Percentiles rank a stretch among this genome's conserved stretches.
These are phyloP conservation scores for Scaptomyza flava DNA, from an alignment of 2,888 invertebrate species.

Conservation along the genomic window DNA sequence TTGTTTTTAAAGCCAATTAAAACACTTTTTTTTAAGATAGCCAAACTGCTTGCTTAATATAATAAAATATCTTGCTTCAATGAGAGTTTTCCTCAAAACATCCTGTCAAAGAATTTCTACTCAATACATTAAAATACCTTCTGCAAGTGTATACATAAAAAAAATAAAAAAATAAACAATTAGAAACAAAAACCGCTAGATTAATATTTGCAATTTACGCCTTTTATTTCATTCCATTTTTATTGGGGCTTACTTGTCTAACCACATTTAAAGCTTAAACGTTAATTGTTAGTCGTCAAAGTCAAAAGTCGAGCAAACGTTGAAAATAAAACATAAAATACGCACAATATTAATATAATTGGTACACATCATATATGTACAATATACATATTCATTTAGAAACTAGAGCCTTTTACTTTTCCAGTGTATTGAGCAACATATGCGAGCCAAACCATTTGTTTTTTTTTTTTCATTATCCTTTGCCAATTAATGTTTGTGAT, in stretches of 20 bases:
- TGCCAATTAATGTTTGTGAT: conserved; percentile 25
- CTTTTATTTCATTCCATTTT: conserved; percentile 60
- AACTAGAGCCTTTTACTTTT: conserved; percentile 17
- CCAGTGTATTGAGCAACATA: conserved; percentile 43
- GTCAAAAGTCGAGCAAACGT: conserved; percentile 44
- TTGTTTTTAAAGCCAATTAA: too few relatives aligned
- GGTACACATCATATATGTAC: conserved; percentile 31
- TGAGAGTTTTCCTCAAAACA: not conserved
- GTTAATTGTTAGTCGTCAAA: conserved; percentile 51
- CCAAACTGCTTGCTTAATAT: too few relatives aligned
- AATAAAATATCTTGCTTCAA: too few relatives aligned
- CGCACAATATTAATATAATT: conserved; percentile 35
- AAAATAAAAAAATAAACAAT: conserved; percentile 2
- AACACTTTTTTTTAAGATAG: too few relatives aligned
- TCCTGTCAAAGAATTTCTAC: too few relatives aligned
- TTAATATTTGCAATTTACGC: conserved; percentile 56
- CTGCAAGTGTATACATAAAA: too few relatives aligned
- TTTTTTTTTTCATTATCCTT: conserved; percentile 49
- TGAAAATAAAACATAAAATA: conserved; percentile 33
- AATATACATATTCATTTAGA: conserved; percentile 9
- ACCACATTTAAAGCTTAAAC: conserved; percentile 76
- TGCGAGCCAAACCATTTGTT: conserved; percentile 43
- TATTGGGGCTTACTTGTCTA: conserved; percentile 57
- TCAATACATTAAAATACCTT: too few relatives aligned
- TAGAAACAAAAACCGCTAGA: conserved; percentile 4